These are phyloP conservation scores for Squalus acanthias DNA, from an alignment of 2,797 vertebrate genomes.

Conservation along the genomic window DNA sequence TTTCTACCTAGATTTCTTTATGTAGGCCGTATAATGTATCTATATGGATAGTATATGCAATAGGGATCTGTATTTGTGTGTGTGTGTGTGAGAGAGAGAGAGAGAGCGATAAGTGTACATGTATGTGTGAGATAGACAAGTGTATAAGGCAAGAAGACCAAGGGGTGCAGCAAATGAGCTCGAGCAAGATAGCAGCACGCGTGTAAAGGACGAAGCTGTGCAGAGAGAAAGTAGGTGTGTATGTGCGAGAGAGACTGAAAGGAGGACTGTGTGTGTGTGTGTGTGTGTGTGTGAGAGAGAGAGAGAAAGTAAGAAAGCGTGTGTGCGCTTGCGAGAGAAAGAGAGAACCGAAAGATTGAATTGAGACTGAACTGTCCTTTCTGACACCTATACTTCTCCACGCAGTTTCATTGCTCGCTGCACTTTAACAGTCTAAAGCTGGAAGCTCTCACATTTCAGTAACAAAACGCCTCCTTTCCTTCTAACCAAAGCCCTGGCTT, in stretches of 20 bases:
- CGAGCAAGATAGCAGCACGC: neutral
- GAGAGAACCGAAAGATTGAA: neutral
- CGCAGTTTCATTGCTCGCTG: neutral
- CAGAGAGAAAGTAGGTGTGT: neutral
- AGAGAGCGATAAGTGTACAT: neutral
- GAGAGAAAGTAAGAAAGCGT: neutral
- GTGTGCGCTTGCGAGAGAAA: neutral
- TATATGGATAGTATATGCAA: neutral
- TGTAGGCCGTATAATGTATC: neutral
- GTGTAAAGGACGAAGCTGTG: neutral
- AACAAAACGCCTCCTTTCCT: conserved; percentile 15
- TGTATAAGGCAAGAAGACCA: neutral
- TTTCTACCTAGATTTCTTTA: neutral
- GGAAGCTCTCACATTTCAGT: conserved; percentile 21
- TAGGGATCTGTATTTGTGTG: neutral
- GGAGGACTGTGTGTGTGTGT: neutral
- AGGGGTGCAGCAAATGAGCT: neutral
- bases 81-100: neutral
- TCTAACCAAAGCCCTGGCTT: neutral
- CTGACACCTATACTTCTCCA: neutral
- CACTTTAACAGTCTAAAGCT: conserved; percentile 12
- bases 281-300: neutral
- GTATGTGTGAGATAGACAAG: neutral
- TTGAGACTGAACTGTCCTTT: neutral
- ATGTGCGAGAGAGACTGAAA: neutral